phyloP scores from a whole-genome alignment of 2,888 invertebrate genomes.

The Sesamia inferens region DNA sequence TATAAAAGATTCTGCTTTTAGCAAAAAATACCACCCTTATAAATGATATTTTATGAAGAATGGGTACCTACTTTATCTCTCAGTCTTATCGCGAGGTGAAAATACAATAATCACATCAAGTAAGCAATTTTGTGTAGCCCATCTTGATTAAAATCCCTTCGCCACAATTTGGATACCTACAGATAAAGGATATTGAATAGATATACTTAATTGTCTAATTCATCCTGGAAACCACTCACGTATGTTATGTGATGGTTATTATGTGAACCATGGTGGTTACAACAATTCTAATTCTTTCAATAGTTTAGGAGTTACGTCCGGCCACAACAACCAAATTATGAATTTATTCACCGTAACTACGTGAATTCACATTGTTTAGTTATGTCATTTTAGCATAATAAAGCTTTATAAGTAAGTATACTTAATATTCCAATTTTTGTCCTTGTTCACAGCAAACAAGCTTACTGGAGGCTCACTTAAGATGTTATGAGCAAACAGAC shows the following conservation, averaged over 20 bases:
- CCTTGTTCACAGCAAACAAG: conserved; percentile 61
- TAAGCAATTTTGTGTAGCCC: neutral
- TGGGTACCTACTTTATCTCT: neutral
- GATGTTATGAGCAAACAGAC: conserved; percentile 54
- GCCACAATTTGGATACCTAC: neutral
- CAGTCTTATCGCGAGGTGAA: neutral
- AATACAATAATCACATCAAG: neutral
- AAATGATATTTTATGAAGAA: neutral
- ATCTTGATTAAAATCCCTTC: neutral
- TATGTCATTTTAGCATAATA: conserved; percentile 25
- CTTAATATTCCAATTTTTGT: conserved; percentile 36
- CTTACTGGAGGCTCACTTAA: conserved; percentile 46
- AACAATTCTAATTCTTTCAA: conserved; percentile 5
- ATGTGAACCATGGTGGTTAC: neutral
- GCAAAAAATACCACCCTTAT: neutral
- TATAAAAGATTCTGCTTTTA: neutral
- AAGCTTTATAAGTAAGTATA: conserved; percentile 18
- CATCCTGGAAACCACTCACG: conserved; percentile 8
- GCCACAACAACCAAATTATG: conserved; percentile 16
- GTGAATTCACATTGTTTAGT: conserved; percentile 20
- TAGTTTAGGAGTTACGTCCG: neutral
- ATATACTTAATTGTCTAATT: neutral
- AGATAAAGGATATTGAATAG: neutral
- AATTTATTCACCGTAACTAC: conserved; percentile 34
- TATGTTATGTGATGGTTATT: conserved; percentile 11